Evolutionary conservation across 2,888 invertebrate species (phyloP).

Genomic region (Acanthosepion esculentum): DNA sequence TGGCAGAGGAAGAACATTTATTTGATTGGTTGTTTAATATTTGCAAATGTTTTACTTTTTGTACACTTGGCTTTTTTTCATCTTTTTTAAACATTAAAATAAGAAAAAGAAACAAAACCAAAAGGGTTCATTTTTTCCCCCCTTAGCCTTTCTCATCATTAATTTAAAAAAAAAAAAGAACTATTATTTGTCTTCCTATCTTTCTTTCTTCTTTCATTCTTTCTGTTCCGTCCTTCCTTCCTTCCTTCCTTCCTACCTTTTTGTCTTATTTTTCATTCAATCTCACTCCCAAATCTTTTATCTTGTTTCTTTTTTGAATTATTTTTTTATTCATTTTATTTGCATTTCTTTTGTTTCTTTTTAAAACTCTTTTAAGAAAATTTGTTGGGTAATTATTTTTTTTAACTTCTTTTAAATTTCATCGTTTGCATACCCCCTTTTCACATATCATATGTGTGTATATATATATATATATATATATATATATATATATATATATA

Average conservation of each 20-base stretch:
- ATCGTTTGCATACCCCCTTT: not conserved
- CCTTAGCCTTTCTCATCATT: not conserved
- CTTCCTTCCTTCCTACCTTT: not conserved
- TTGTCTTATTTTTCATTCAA: not conserved
- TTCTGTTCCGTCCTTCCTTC: not conserved
- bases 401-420: not conserved
- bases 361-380: not conserved
- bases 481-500: too few relatives aligned
- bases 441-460: not conserved
- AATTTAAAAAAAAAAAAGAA: not conserved
- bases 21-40: not conserved
- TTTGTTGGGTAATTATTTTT: not conserved
- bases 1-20: not conserved
- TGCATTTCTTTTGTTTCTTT: not conserved
- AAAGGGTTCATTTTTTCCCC: not conserved
- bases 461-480: too few relatives aligned
- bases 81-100: not conserved
- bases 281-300: constrained; percentile 23
- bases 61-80: too few relatives aligned
- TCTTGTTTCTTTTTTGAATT: not conserved
- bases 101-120: not conserved
- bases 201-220: not conserved
- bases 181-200: not conserved
- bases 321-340: not conserved
- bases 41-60: not conserved